phyloP scores from a whole-genome alignment of 2,888 invertebrate genomes.

The Oligia fasciuncula region DNA sequence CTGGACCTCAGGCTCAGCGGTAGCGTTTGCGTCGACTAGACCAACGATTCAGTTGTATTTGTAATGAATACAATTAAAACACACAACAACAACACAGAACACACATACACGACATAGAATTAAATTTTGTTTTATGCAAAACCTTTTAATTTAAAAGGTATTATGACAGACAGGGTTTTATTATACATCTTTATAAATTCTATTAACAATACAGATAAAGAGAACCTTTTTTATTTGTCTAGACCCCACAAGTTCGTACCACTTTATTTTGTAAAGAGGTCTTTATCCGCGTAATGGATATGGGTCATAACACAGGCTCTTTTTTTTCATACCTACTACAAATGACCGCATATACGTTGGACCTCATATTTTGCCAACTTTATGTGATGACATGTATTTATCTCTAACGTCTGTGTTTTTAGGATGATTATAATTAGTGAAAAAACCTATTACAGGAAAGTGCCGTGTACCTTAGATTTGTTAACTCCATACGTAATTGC shows the following conservation, averaged over 20 bases:
- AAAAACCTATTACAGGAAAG: conserved; percentile 1
- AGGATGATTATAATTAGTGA: background rate
- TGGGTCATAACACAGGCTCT: conserved; percentile 32
- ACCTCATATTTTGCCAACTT: conserved; percentile 32
- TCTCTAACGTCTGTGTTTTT: conserved; percentile 15
- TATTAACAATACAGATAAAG: conserved; percentile 36
- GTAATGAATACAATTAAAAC: background rate
- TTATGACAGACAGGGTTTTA: background rate
- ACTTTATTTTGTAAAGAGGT: conserved; percentile 44
- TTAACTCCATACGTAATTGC: too few relatives aligned
- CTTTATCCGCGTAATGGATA: conserved; percentile 41
- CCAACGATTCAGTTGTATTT: background rate
- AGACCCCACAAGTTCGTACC: conserved; percentile 32
- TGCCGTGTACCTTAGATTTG: background rate
- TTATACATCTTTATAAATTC: too few relatives aligned
- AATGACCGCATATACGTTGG: conserved; percentile 19
- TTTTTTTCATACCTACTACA: conserved; percentile 33
- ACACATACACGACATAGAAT: background rate
- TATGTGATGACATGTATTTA: conserved; percentile 6
- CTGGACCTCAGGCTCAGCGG: background rate
- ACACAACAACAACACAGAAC: too few relatives aligned
- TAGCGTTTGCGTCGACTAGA: background rate
- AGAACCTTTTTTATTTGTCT: conserved; percentile 46
- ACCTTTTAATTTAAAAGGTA: background rate
- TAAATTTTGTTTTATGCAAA: background rate